Evolutionary conservation across 2,888 invertebrate species (phyloP).

Genomic region (Drosophila mayaguana): DNA sequence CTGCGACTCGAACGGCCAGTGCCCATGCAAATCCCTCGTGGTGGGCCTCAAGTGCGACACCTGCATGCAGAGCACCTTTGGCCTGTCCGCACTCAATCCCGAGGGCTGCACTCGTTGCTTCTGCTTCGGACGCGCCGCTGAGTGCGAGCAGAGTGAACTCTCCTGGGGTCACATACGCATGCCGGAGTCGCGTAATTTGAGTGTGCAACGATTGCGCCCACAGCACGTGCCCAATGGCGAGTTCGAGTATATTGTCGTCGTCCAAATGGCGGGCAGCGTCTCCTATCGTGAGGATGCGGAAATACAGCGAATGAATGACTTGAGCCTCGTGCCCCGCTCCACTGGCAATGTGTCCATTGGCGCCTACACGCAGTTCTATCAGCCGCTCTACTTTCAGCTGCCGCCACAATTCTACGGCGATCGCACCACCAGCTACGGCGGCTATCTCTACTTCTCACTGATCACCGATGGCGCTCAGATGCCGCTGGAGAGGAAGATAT

Average conservation of each 20-base stretch:
- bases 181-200: constrained; percentile 86
- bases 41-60: constrained; percentile 93
- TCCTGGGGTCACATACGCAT: constrained; percentile 93
- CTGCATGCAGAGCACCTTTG: constrained; percentile 95
- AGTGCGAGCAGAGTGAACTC: constrained; percentile 92
- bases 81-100: constrained; percentile 91
- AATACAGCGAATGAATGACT: constrained; percentile 87
- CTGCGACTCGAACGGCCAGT: constrained; percentile 91
- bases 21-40: constrained; percentile 96
- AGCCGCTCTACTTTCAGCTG: constrained; percentile 86
- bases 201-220: constrained; percentile 82
- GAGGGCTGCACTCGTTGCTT: constrained; percentile 97
- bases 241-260: constrained; percentile 84
- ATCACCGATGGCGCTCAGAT: constrained; percentile 88
- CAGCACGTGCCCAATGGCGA: constrained; percentile 78
- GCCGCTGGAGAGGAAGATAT: constrained; percentile 86
- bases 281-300: constrained; percentile 85
- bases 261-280: constrained; percentile 83
- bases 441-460: constrained; percentile 92
- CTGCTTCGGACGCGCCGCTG: constrained; percentile 95
- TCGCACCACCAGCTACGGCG: constrained; percentile 95
- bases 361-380: constrained; percentile 82
- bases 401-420: constrained; percentile 94
- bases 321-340: constrained; percentile 88
- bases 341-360: constrained; percentile 85